A percentile compares a stretch with the other conserved stretches of the same genome.
Conservation (phyloP, 2,797 vertebrate genomes). For the Lemur catta region DNA sequence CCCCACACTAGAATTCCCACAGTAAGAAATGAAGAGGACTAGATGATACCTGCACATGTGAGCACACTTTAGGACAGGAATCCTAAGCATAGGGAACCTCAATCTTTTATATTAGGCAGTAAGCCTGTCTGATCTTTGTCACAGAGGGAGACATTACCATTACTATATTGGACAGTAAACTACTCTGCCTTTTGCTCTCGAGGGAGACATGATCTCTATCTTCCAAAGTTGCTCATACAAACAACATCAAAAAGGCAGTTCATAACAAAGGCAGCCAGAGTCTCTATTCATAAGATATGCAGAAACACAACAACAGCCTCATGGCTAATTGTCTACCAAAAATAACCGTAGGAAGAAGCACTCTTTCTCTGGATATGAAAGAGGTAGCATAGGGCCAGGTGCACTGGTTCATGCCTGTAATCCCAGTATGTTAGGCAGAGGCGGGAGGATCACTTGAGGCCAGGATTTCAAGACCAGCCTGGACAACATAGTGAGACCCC, state of each 20-base stretch:
- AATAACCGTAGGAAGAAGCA: background rate
- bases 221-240: background rate
- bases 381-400: background rate
- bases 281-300: background rate
- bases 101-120: background rate
- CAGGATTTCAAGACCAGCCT: background rate
- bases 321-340: background rate
- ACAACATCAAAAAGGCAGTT: background rate
- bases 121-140: background rate
- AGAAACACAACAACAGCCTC: conserved; percentile 1
- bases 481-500: background rate
- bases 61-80: background rate
- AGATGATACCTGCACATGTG: background rate
- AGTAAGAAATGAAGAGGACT: background rate
- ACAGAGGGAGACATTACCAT: background rate
- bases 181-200: background rate
- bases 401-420: background rate
- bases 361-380: background rate
- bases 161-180: background rate
- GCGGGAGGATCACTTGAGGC: background rate
- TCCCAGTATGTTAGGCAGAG: background rate
- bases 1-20: background rate
- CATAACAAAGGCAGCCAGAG: background rate
- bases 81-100: background rate
- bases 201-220: background rate